A percentile compares a stretch with the other conserved stretches of the same genome.
These are phyloP conservation scores for Nezara viridula DNA, from an alignment of 2,888 invertebrate species.

Conservation along the genomic window DNA sequence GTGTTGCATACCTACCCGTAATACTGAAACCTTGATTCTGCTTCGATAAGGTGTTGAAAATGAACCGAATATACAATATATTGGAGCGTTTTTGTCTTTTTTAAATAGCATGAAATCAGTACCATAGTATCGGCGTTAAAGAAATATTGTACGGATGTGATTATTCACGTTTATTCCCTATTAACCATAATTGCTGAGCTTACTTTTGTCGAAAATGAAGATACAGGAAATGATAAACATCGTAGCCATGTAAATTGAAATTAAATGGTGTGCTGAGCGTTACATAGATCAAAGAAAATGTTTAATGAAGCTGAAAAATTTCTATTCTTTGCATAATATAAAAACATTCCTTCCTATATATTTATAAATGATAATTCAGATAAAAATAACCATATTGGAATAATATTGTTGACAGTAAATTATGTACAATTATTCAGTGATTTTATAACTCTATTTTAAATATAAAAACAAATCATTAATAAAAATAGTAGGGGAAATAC, in stretches of 20 bases:
- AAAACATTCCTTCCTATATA: no score
- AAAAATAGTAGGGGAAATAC: no score
- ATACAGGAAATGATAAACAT: neutral
- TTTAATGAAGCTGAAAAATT: neutral
- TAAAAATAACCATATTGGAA: no score
- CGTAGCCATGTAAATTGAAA: neutral
- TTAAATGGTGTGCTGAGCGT: neutral
- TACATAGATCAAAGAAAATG: neutral
- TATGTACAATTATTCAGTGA: neutral
- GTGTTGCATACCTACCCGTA: neutral
- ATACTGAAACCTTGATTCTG: neutral
- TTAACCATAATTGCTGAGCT: neutral
- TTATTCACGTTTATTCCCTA: slow-evolving; percentile 17
- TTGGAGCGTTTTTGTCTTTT: neutral
- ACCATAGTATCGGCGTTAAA: neutral
- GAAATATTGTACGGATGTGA: neutral
- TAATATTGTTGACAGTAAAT: neutral
- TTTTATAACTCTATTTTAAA: neutral
- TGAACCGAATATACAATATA: neutral
- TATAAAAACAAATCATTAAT: no score
- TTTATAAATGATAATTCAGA: no score
- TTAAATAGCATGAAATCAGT: neutral
- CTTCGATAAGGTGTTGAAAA: neutral
- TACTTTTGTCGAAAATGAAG: neutral
- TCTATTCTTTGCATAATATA: neutral